Percentiles rank a stretch among this genome's conserved stretches.
These are phyloP conservation scores for Tenebrio molitor DNA, from an alignment of 1,140 invertebrate species.

Conservation along the genomic window DNA sequence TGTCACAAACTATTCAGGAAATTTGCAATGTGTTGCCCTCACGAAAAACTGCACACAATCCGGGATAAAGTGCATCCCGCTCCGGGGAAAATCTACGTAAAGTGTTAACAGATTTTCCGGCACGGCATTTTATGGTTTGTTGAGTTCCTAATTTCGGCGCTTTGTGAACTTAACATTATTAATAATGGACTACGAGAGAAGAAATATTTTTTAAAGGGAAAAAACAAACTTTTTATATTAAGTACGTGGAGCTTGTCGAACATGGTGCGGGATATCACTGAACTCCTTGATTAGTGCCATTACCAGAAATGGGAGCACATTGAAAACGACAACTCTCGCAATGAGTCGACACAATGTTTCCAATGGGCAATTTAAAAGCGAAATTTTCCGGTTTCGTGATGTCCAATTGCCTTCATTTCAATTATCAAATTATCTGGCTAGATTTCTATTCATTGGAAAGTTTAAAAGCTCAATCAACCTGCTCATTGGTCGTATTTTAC, in stretches of 20 bases:
- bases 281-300: constrained; percentile 14
- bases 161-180: constrained; percentile 23
- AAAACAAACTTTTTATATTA: not conserved
- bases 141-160: constrained; percentile 24
- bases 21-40: constrained; percentile 19
- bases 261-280: not conserved
- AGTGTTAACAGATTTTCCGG: too few species aligned
- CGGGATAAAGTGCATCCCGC: too few species aligned
- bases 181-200: not conserved
- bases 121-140: constrained; percentile 31
- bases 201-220: not conserved
- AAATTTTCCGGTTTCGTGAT: constrained; percentile 16
- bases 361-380: not conserved
- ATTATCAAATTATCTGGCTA: not conserved
- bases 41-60: not conserved
- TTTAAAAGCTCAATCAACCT: constrained; percentile 11
- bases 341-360: constrained; percentile 18
- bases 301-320: not conserved
- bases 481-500: too few species aligned
- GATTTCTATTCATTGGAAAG: not conserved
- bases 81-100: too few species aligned
- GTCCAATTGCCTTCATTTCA: constrained; percentile 10
- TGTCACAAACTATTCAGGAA: constrained; percentile 21
- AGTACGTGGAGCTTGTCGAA: not conserved
- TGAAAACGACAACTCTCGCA: not conserved